phyloP scores from a whole-genome alignment of 1,140 invertebrate genomes.

The Heliconius melpomene region DNA sequence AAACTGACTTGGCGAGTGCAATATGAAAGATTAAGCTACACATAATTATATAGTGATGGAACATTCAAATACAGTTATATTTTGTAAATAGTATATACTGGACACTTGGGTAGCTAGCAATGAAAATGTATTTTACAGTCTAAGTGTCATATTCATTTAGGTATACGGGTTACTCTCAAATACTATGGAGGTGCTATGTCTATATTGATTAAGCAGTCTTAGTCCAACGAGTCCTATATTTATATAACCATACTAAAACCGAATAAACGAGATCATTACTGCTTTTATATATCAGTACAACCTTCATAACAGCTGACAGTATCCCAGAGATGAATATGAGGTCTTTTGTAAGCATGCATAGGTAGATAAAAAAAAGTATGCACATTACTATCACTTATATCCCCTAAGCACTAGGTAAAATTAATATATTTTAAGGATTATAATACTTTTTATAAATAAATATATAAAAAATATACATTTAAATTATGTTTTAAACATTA shows the following conservation, averaged over 20 bases:
- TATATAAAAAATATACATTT: slow-evolving; percentile 77
- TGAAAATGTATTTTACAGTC: not conserved
- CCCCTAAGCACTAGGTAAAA: slow-evolving; percentile 39
- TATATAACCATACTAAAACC: slow-evolving; percentile 31
- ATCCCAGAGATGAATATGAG: slow-evolving; percentile 31
- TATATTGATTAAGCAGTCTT: slow-evolving; percentile 35
- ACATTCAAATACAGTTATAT: not conserved
- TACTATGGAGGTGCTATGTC: slow-evolving; percentile 27
- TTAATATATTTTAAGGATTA: slow-evolving; percentile 55
- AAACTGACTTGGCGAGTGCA: slow-evolving; percentile 1
- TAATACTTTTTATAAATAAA: slow-evolving; percentile 75
- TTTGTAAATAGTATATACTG: slow-evolving; percentile 9
- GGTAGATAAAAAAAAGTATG: slow-evolving; percentile 15
- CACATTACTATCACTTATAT: slow-evolving; percentile 38
- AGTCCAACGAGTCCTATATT: slow-evolving; percentile 37
- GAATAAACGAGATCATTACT: slow-evolving; percentile 41
- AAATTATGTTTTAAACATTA: slow-evolving; percentile 72
- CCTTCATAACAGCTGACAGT: slow-evolving; percentile 38
- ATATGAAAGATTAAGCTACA: not conserved
- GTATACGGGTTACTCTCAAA: slow-evolving; percentile 31
- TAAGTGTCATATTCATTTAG: slow-evolving; percentile 16
- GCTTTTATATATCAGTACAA: slow-evolving; percentile 35
- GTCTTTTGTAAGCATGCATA: slow-evolving; percentile 29
- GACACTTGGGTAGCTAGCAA: not conserved
- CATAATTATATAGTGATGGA: not conserved